phyloP scores from a whole-genome alignment of 2,888 invertebrate species.

The Conchocele bisecta region DNA sequence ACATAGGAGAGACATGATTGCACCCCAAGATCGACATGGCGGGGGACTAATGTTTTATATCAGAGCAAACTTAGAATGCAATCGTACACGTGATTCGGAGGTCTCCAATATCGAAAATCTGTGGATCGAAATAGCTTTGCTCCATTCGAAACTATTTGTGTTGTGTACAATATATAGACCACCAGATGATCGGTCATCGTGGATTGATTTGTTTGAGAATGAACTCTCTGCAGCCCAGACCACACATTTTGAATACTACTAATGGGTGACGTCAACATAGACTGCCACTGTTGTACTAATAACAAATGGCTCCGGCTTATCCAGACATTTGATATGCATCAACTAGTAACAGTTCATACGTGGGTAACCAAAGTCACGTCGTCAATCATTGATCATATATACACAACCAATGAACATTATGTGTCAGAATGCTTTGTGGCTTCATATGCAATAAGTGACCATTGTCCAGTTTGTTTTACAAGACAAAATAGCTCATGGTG shows the following conservation, averaged over 20 bases:
- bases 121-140: conserved; percentile 1
- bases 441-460: background rate
- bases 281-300: background rate
- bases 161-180: conserved; percentile 9
- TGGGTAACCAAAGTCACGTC: background rate
- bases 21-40: background rate
- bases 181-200: background rate
- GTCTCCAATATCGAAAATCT: conserved; percentile 4
- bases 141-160: conserved; percentile 10
- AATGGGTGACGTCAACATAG: conserved; percentile 16
- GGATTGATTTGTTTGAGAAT: conserved; percentile 9
- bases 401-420: conserved; percentile 2
- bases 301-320: conserved; percentile 4
- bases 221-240: background rate
- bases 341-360: conserved; percentile 4
- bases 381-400: background rate
- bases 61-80: background rate
- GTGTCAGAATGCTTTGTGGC: background rate
- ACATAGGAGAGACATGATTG: background rate
- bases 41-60: conserved; percentile 14
- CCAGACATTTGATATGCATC: conserved; percentile 2
- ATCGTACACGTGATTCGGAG: conserved; percentile 1
- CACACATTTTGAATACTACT: conserved; percentile 1
- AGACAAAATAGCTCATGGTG: too few relatives aligned
- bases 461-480: conserved; percentile 2